Conservation (phyloP, 1,140 invertebrate species). For the Macrostomum lignano region DNA sequence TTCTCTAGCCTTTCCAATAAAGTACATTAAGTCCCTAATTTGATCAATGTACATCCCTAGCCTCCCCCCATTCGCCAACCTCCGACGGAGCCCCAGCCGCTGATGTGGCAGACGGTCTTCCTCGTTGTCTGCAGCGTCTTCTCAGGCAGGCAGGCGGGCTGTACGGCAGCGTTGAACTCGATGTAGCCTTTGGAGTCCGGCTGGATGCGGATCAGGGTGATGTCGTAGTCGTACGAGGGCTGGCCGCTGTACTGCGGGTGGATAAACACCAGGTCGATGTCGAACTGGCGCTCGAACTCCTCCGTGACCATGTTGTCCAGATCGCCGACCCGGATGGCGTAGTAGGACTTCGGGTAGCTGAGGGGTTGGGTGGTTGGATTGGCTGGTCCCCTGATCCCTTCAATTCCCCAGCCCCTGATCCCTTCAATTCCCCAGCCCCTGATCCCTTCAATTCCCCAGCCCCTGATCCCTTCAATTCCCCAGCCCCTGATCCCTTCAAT, state of each 20-base stretch:
- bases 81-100: constrained; percentile 58
- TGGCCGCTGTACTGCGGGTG: constrained; percentile 6
- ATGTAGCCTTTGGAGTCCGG: constrained; percentile 32
- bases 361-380: too few species aligned
- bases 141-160: constrained; percentile 43
- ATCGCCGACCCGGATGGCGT: constrained; percentile 7
- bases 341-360: constrained; percentile 7
- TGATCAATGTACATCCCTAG: too few species aligned
- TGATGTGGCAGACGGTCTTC: constrained; percentile 41
- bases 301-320: constrained; percentile 18
- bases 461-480: too few species aligned
- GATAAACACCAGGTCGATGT: constrained; percentile 33
- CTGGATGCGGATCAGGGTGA: constrained; percentile 38
- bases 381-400: too few species aligned
- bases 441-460: too few species aligned
- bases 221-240: constrained; percentile 42
- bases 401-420: too few species aligned
- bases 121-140: constrained; percentile 28
- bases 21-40: too few species aligned
- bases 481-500: too few species aligned
- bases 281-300: constrained; percentile 36
- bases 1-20: too few species aligned
- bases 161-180: constrained; percentile 37
- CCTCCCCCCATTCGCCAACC: too few species aligned
- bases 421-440: too few species aligned